These are phyloP conservation scores for Anhinga anhinga DNA, from an alignment of 2,113 vertebrate genomes.

Conservation along the genomic window DNA sequence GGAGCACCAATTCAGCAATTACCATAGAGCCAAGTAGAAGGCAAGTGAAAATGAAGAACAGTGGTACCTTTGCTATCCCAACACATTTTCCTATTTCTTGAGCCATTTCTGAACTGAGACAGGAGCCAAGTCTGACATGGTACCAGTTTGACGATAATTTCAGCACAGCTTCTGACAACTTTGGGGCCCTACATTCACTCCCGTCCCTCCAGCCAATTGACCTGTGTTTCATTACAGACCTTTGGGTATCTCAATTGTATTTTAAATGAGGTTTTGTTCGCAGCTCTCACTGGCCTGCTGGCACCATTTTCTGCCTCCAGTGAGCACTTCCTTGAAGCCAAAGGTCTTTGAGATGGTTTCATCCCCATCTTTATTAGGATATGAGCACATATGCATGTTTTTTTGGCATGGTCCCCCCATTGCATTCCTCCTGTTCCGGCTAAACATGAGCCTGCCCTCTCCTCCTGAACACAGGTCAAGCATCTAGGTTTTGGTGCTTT, in stretches of 20 bases:
- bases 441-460: background rate
- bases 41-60: background rate
- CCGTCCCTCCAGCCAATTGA: background rate
- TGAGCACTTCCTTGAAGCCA: background rate
- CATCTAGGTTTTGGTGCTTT: background rate
- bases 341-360: background rate
- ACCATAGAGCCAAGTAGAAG: background rate
- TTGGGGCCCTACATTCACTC: accelerated
- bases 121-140: background rate
- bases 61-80: background rate
- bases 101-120: background rate
- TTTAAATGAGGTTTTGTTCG: background rate
- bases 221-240: background rate
- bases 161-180: background rate
- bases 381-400: accelerated
- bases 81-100: background rate
- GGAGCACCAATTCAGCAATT: background rate
- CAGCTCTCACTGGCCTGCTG: background rate
- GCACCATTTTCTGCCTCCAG: background rate
- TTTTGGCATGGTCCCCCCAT: background rate
- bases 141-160: background rate
- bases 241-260: background rate
- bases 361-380: background rate
- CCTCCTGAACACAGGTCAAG: background rate
- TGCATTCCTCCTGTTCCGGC: background rate